These are phyloP conservation scores for Glossophaga mutica DNA, from an alignment of 2,797 vertebrate genomes.

Conservation along the genomic window DNA sequence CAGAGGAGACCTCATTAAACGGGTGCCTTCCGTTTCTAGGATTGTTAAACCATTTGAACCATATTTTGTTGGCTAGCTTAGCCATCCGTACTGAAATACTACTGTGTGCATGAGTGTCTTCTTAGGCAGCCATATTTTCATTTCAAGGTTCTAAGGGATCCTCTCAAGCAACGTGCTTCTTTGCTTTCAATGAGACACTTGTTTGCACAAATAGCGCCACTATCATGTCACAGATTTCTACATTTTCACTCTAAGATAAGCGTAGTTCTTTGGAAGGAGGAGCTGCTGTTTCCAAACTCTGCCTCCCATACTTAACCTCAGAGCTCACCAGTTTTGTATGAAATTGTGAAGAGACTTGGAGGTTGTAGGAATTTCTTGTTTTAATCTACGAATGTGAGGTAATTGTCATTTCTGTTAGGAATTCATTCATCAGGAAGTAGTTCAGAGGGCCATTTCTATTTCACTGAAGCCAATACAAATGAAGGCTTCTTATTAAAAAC, in stretches of 20 bases:
- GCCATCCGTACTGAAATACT: slow-evolving; percentile 63
- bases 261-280: slow-evolving; percentile 60
- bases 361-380: slow-evolving; percentile 41
- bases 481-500: slow-evolving; percentile 58
- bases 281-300: slow-evolving; percentile 70
- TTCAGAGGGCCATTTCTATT: slow-evolving; percentile 64
- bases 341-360: slow-evolving; percentile 62
- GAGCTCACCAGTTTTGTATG: slow-evolving; percentile 69
- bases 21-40: slow-evolving; percentile 78
- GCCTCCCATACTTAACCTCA: slow-evolving; percentile 53
- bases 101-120: slow-evolving; percentile 63
- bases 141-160: slow-evolving; percentile 71
- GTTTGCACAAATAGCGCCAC: slow-evolving; percentile 47
- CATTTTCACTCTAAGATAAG: slow-evolving; percentile 53
- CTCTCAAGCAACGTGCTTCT: slow-evolving; percentile 75
- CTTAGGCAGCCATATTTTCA: slow-evolving; percentile 66
- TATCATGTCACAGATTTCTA: slow-evolving; percentile 65
- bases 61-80: slow-evolving; percentile 70
- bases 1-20: slow-evolving; percentile 87
- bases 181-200: slow-evolving; percentile 67
- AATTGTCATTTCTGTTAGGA: slow-evolving; percentile 61
- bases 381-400: slow-evolving; percentile 56
- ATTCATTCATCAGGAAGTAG: slow-evolving; percentile 24
- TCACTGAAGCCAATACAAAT: slow-evolving; percentile 65
- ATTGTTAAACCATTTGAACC: slow-evolving; percentile 74